Conservation (phyloP, 2,797 vertebrate species). For the Sebastes oblongus region DNA sequence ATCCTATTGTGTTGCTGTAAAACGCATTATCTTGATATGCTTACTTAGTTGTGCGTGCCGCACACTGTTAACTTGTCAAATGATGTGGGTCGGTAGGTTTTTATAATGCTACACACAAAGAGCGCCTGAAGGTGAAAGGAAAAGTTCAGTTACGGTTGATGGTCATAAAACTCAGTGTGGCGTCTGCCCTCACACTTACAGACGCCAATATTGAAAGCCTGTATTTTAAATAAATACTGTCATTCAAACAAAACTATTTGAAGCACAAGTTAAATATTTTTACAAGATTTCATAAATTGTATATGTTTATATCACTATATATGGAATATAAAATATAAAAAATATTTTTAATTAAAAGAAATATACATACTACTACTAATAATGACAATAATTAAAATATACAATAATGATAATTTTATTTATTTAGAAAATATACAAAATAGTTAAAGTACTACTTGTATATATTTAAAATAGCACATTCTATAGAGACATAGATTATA, state of each 20-base stretch:
- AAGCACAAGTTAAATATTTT: not conserved
- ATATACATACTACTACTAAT: not conserved
- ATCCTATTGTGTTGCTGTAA: constrained; percentile 9
- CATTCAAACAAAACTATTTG: not conserved
- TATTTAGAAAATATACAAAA: not conserved
- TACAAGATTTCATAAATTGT: not conserved
- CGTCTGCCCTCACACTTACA: not conserved
- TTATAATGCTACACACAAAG: not conserved
- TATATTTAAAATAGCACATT: not conserved
- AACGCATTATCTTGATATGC: not conserved
- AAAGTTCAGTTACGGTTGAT: constrained; percentile 6
- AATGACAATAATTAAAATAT: not conserved
- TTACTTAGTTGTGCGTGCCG: not conserved
- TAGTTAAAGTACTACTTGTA: not conserved
- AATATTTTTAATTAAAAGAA: not conserved
- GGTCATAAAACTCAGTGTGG: not conserved
- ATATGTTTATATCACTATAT: too few relatives aligned
- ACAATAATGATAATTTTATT: not conserved
- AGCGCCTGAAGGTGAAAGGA: constrained; percentile 9
- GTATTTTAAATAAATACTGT: not conserved
- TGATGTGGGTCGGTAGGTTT: not conserved
- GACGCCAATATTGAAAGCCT: not conserved
- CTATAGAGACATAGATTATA: not conserved
- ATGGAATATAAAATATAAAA: too few relatives aligned
- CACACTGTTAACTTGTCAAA: not conserved